A percentile compares a stretch with the other conserved stretches of the same genome.
Conservation (phyloP, 1,140 invertebrate genomes). For the Cotesia typhae region DNA sequence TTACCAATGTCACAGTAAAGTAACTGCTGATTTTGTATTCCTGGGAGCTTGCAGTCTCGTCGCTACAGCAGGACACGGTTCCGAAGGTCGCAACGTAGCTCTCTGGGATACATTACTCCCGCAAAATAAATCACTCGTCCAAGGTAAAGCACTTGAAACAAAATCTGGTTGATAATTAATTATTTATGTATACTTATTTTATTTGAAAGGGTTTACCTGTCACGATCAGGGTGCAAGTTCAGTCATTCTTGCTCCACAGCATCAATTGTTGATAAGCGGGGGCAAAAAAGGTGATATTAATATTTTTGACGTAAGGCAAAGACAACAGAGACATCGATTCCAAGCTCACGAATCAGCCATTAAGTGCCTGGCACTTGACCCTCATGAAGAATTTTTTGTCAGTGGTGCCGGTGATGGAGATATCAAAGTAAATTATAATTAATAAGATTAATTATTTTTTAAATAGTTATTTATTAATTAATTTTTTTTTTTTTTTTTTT, state of each 20-base stretch:
- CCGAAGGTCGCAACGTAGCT: constrained; percentile 96
- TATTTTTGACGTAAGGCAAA: constrained; percentile 92
- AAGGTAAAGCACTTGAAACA: constrained; percentile 67
- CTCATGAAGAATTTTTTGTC: constrained; percentile 95
- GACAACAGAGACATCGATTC: constrained; percentile 87
- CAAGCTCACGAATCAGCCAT: constrained; percentile 92
- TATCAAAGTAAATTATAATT: constrained; percentile 82
- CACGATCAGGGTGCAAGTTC: constrained; percentile 92
- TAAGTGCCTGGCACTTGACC: constrained; percentile 94
- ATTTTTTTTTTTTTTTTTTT: constrained; percentile 17
- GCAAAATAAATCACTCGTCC: constrained; percentile 90
- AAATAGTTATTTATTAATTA: constrained; percentile 21
- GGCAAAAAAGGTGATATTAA: constrained; percentile 96
- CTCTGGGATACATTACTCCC: constrained; percentile 98
- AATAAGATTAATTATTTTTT: constrained; percentile 16
- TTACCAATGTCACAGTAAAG: constrained; percentile 96
- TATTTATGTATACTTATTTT: background rate
- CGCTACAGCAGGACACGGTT: constrained; percentile 96
- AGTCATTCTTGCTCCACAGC: constrained; percentile 89
- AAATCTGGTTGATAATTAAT: background rate
- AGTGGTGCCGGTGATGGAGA: constrained; percentile 98
- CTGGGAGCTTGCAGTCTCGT: constrained; percentile 96
- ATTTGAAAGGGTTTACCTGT: constrained; percentile 81
- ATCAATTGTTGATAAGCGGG: constrained; percentile 91
- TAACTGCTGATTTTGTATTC: constrained; percentile 97